Percentiles rank a stretch among this genome's conserved stretches.
Evolutionary conservation across 2,888 invertebrate species (phyloP).

Genomic region (Spisula solida): DNA sequence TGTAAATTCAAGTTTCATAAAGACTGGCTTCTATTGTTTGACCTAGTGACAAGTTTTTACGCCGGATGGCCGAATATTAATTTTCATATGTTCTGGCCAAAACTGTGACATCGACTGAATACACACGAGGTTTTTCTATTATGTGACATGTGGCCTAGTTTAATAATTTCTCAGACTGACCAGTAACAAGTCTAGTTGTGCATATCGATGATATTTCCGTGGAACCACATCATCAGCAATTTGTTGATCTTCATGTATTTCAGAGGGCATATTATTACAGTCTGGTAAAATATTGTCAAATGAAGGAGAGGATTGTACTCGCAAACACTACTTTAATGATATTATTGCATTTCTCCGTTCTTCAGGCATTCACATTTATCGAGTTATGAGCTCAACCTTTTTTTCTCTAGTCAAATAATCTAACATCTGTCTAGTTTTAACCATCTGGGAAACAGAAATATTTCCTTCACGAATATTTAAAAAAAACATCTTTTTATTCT

Average conservation of each 20-base stretch:
- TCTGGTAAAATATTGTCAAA: neutral
- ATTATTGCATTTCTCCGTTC: neutral
- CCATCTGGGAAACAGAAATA: neutral
- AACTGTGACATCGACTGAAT: too few relatives aligned
- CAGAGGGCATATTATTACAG: neutral
- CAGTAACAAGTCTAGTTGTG: too few relatives aligned
- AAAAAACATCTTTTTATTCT: slow-evolving; percentile 32
- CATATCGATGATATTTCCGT: too few relatives aligned
- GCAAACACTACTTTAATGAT: neutral
- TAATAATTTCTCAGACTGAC: too few relatives aligned
- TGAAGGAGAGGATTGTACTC: neutral
- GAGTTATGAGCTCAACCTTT: neutral
- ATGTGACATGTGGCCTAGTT: too few relatives aligned
- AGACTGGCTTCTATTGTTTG: too few relatives aligned
- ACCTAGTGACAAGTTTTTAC: too few relatives aligned
- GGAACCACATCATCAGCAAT: slow-evolving; percentile 5
- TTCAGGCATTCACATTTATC: neutral
- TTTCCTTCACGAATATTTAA: neutral
- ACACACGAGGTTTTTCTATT: too few relatives aligned
- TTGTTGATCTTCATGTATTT: slow-evolving; percentile 1
- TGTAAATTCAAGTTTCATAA: too few relatives aligned
- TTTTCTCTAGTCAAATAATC: slow-evolving; percentile 13
- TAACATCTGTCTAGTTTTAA: slow-evolving; percentile 14
- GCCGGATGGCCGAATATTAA: too few relatives aligned
- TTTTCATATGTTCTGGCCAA: too few relatives aligned